Evolutionary conservation across 2,888 invertebrate genomes (phyloP).

Genomic region (Tyria jacobaeae): DNA sequence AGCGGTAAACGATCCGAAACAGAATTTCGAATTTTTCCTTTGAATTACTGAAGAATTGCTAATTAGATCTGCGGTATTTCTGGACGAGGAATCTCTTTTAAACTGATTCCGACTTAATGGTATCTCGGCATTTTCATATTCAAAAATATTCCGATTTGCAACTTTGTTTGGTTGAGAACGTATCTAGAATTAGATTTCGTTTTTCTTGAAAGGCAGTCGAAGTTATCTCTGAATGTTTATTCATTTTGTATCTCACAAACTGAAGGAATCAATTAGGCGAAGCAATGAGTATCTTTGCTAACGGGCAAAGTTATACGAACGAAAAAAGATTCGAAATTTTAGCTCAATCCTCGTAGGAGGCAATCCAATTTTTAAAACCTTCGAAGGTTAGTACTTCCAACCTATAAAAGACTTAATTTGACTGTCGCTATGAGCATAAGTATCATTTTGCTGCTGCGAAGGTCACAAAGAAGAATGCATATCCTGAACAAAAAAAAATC

Average conservation of each 20-base stretch:
- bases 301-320: slow-evolving; percentile 2
- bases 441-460: neutral
- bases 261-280: slow-evolving; percentile 19
- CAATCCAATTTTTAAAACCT: neutral
- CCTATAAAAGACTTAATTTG: neutral
- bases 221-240: slow-evolving; percentile 19
- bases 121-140: slow-evolving; percentile 27
- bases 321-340: slow-evolving; percentile 9
- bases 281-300: slow-evolving; percentile 14
- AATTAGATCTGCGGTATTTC: slow-evolving; percentile 58
- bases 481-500: slow-evolving; percentile 18
- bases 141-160: slow-evolving; percentile 29
- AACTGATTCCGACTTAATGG: slow-evolving; percentile 49
- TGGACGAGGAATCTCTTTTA: slow-evolving; percentile 34
- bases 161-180: slow-evolving; percentile 17
- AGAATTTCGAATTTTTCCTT: slow-evolving; percentile 66
- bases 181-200: slow-evolving; percentile 15
- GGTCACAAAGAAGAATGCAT: neutral
- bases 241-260: slow-evolving; percentile 7
- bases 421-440: neutral
- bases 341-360: neutral
- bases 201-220: slow-evolving; percentile 13
- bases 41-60: slow-evolving; percentile 58
- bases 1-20: slow-evolving; percentile 72
- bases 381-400: neutral